phyloP scores from a whole-genome alignment of 2,888 invertebrate genomes.

The Clistopyga incitator region DNA sequence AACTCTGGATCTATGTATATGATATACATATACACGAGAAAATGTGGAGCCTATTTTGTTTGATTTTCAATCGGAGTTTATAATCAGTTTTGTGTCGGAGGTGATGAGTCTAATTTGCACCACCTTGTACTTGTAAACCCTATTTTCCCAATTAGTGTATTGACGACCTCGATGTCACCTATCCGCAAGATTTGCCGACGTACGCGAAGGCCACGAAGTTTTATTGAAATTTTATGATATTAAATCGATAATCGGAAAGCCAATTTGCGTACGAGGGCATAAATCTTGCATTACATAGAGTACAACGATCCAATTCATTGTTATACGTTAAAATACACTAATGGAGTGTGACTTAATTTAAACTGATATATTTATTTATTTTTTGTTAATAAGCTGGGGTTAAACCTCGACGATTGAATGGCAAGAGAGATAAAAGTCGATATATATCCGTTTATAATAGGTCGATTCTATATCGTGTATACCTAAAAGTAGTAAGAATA shows the following conservation, averaged over 20 bases:
- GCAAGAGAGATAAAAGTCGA: background rate
- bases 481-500: conserved; percentile 56
- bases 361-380: conserved; percentile 27
- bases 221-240: background rate
- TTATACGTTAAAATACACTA: conserved; percentile 48
- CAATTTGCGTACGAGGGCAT: conserved; percentile 33
- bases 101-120: conserved; percentile 32
- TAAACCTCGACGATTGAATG: conserved; percentile 10
- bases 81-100: conserved; percentile 25
- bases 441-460: conserved; percentile 46
- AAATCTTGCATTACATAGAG: conserved; percentile 20
- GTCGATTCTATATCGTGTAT: conserved; percentile 58
- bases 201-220: conserved; percentile 26
- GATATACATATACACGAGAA: background rate
- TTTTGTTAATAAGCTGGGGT: background rate
- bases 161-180: conserved; percentile 29
- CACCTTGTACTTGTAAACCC: conserved; percentile 21
- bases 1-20: conserved; percentile 30
- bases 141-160: conserved; percentile 37
- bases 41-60: conserved; percentile 5
- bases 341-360: conserved; percentile 44
- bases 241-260: conserved; percentile 12
- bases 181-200: conserved; percentile 45
- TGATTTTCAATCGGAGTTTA: conserved; percentile 25
- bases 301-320: conserved; percentile 46